Conservation (phyloP, 64 coral and sea anemone genomes). For the Orbicella faveolata region DNA sequence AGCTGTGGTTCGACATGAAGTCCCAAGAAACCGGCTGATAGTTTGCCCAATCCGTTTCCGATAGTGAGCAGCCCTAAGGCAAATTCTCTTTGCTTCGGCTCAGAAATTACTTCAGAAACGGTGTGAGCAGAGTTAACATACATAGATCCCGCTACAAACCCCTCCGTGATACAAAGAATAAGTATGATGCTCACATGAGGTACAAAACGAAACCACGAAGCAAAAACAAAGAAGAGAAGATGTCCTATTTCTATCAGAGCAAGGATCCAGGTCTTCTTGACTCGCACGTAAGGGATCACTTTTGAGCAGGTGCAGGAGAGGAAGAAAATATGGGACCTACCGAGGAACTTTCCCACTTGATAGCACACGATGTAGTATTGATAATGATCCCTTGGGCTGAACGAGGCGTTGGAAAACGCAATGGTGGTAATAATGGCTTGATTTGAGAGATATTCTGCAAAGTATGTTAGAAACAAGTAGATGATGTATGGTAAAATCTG, state of each 20-base stretch:
- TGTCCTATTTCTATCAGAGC: constrained; percentile 23
- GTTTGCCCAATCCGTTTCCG: background rate
- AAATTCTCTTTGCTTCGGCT: constrained; percentile 35
- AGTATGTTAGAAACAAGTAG: constrained; percentile 32
- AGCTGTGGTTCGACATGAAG: constrained; percentile 35
- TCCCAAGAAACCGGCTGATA: constrained; percentile 32
- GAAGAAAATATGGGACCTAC: constrained; percentile 54
- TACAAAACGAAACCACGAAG: constrained; percentile 53
- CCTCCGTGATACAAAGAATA: constrained; percentile 33
- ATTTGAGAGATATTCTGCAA: constrained; percentile 63
- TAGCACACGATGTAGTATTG: constrained; percentile 64
- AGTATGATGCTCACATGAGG: constrained; percentile 48
- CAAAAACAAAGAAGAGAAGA: constrained; percentile 46
- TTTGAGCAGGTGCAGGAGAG: constrained; percentile 39
- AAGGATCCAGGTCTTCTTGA: constrained; percentile 56
- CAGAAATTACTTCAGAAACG: constrained; percentile 15
- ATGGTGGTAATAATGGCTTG: constrained; percentile 53
- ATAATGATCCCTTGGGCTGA: constrained; percentile 63
- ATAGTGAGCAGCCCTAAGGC: constrained; percentile 23
- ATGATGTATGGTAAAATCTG: constrained; percentile 38
- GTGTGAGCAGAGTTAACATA: constrained; percentile 50
- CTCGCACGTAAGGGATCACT: constrained; percentile 30
- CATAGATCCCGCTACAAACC: constrained; percentile 40
- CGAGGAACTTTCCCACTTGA: constrained; percentile 58
- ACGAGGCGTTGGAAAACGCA: constrained; percentile 33